Base-by-base conservation (phyloP, 92 coral and sea anemone genomes). In the Porites rus region DNA sequence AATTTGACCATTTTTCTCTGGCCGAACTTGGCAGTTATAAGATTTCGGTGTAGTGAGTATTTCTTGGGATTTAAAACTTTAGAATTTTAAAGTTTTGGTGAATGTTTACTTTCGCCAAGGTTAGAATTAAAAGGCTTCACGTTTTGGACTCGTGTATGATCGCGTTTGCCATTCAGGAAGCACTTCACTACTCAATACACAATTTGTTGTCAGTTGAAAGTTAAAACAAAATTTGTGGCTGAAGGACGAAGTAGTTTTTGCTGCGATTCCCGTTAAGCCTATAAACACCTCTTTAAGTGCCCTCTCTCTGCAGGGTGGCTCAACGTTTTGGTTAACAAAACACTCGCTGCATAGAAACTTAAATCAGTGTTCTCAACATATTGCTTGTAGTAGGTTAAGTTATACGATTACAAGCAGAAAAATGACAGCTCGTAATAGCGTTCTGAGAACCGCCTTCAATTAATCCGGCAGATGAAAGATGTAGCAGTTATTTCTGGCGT, bases 391-490 rank as follows among this genome's bases (percentile, higher is more conserved):
- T 50, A 83, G 63, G 61, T 74, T 16, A 51, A 73, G 80, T 50
- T 73, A 83, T 73, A 75, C 87, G 87, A 83, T 83, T 83, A 83
- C 87, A 74, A 59, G 61, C 87, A 61, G 65, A 2, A 74, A 38
- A 83, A 74, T 83, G 87, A 83, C 87, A 83, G 87, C 80, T 74
- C 51, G 62, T 22, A 74, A 73, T 51, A 46, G 80, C 56, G 72
- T 65, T 64, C 51, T 46, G 24, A 83, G 31, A 83, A 73, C 80
- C 80, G 80, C 72, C 60, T 72, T 69, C 78, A 74, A 83, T 83
- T 83, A 83, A 83, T 83, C 80, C 64, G 80, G 62, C 87, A 83
- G 87, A 61, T 83, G 87, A 62, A 69, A 70, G 85, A 52, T 53
- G 65, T 18, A 68, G 70, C 16, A 81, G 69, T 59, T 81, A 58